Conservation (phyloP, 2,113 vertebrate genomes). For the Epinephelus fuscoguttatus region DNA sequence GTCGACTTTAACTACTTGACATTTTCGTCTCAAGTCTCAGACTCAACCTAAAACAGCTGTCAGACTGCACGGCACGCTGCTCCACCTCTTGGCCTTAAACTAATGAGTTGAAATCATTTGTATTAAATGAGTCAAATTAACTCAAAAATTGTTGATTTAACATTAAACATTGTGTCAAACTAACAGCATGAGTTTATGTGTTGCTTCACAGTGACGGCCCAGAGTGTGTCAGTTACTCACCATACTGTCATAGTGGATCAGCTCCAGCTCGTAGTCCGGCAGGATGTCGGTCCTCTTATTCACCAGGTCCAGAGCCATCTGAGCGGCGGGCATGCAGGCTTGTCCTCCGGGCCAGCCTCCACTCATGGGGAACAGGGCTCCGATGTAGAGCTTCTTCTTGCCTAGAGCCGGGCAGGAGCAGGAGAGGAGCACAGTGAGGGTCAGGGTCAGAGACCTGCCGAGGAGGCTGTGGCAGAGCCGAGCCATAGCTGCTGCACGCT, state of each 20-base stretch:
- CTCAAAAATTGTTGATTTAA: too few species aligned
- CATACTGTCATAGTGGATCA: slow-evolving; percentile 92
- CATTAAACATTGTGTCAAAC: too few species aligned
- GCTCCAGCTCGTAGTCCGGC: slow-evolving; percentile 90
- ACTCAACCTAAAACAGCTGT: too few species aligned
- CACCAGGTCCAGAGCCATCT: slow-evolving; percentile 91
- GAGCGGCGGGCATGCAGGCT: slow-evolving; percentile 89
- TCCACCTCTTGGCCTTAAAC: too few species aligned
- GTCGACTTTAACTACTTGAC: too few species aligned
- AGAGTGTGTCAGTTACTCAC: slow-evolving; percentile 74
- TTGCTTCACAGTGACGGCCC: too few species aligned
- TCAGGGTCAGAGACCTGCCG: slow-evolving; percentile 51
- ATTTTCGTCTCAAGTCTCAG: too few species aligned
- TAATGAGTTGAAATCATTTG: too few species aligned
- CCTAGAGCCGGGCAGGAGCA: slow-evolving; percentile 83
- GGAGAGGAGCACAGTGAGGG: slow-evolving; percentile 77
- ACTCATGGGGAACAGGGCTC: slow-evolving; percentile 93
- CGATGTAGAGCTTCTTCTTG: slow-evolving; percentile 92
- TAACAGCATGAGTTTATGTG: too few species aligned
- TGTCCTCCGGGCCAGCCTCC: slow-evolving; percentile 93
- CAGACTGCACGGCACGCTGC: too few species aligned
- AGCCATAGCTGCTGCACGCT: slow-evolving; percentile 45
- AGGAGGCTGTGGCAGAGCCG: slow-evolving; percentile 1
- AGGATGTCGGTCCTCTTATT: slow-evolving; percentile 90
- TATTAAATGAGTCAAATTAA: too few species aligned